Evolutionary conservation across 2,113 vertebrate species (phyloP).

Genomic region (Bujurquina vittata): DNA sequence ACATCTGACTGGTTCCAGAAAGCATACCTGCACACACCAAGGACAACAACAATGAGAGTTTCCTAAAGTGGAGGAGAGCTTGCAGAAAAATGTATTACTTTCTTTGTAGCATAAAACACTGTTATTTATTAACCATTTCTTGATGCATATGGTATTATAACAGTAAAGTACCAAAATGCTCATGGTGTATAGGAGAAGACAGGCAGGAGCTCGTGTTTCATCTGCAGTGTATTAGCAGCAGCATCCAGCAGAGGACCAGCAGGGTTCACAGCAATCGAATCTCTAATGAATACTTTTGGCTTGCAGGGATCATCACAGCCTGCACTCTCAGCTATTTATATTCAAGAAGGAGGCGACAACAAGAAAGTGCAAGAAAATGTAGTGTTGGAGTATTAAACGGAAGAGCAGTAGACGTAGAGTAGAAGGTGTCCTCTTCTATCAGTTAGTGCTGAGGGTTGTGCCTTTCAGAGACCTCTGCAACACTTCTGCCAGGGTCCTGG

Average conservation of each 20-base stretch:
- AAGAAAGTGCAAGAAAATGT: neutral
- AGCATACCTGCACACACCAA: neutral
- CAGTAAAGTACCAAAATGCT: neutral
- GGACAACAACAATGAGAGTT: neutral
- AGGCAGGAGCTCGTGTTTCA: slow-evolving; percentile 23
- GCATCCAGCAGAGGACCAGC: slow-evolving; percentile 47
- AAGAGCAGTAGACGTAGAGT: neutral
- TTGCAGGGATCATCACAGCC: slow-evolving; percentile 10
- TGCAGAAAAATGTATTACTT: neutral
- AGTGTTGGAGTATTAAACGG: neutral
- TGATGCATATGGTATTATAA: neutral
- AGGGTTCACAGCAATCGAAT: slow-evolving; percentile 47
- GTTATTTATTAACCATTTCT: neutral
- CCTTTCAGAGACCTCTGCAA: slow-evolving; percentile 35
- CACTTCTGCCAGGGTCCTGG: slow-evolving; percentile 41
- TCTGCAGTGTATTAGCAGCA: slow-evolving; percentile 58
- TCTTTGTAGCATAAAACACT: neutral
- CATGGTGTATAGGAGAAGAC: neutral
- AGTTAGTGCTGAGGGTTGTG: neutral
- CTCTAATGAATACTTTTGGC: slow-evolving; percentile 49
- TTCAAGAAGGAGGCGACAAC: neutral
- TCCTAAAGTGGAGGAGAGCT: neutral
- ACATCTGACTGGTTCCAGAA: neutral
- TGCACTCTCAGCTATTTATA: slow-evolving; percentile 16
- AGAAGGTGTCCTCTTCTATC: neutral